Evolutionary conservation across 2,797 vertebrate species (phyloP).

Genomic region (Enteromius afrohamiltoni): DNA sequence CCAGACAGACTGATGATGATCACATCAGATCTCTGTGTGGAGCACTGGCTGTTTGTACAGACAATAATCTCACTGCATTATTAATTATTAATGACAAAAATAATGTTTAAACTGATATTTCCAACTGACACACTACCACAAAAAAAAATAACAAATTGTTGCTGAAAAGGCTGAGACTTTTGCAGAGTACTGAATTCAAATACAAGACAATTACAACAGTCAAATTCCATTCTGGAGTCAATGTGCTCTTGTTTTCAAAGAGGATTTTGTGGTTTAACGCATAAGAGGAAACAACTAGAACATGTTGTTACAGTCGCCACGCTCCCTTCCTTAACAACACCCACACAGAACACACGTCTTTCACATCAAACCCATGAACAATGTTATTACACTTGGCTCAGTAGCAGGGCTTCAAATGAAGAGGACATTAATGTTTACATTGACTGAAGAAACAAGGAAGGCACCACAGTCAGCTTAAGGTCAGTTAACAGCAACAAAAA

Average conservation of each 20-base stretch:
- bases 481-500: conserved; percentile 73
- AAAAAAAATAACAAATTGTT: too few species aligned
- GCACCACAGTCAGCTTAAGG: conserved; percentile 75
- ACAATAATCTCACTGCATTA: too few species aligned
- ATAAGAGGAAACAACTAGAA: conserved; percentile 56
- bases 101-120: too few species aligned
- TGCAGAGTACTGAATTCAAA: not conserved
- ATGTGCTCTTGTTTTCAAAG: conserved; percentile 21
- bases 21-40: too few species aligned
- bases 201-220: not conserved
- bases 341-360: conserved; percentile 62
- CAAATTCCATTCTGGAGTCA: conserved; percentile 2
- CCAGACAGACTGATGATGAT: too few species aligned
- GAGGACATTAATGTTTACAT: conserved; percentile 78
- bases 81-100: too few species aligned
- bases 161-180: too few species aligned
- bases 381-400: conserved; percentile 76
- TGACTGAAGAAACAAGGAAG: conserved; percentile 72
- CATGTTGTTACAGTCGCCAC: conserved; percentile 66
- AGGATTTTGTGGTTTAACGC: not conserved
- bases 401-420: conserved; percentile 68
- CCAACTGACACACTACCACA: too few species aligned
- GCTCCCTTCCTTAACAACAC: conserved; percentile 56
- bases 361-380: conserved; percentile 77
- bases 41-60: too few species aligned